Evolutionary conservation across 1,140 invertebrate genomes (phyloP), one percentile per base, ranked within the genome.

Genomic region (Eumaeus atala): DNA sequence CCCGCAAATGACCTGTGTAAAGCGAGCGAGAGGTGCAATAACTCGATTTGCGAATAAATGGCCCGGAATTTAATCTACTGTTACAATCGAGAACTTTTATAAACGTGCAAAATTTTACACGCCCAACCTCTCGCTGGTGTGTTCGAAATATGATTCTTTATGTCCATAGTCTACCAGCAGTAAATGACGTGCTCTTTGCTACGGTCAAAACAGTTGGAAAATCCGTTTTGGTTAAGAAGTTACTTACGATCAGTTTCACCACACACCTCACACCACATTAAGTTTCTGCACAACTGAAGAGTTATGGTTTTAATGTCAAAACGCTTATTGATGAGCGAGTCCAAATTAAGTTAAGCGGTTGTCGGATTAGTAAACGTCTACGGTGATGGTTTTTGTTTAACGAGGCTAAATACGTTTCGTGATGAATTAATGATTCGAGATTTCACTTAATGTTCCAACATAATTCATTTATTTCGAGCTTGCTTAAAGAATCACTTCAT

Each of bases 11-110:
- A 84, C 70, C 78, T 80, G 72, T 80, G 77, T 77, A 81, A 77
- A 80, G 73, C 77, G 76, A 79, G 78, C 77, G 75, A 65, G 74
- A 77, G 77, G 77, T 81, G 79, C 82, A 80, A 82, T 85, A 85
- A 83, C 79, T 76, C 72, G 79, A 85, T 85, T 83, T 79, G 70
- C 66, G 77, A 82, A 80, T 81, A 84, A 85, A 84, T 84, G 82
- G 75, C 66, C 70, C 62, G 82, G 77, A 85, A 85, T 76, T 79
- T 84, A 77, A 82, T 83, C 79, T 79, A 83, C 69, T 62, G 65
- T 70, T 66, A 56, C 61, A 63, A 62, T 66, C 58, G 59, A 55
- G 58, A 59, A 67, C 66, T 56, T 53, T 61, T 61, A 62, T 76
- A 70, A 64, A 64, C 61, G 56, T 59, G 65, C 66, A 49, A 59